Base-by-base conservation (phyloP, 2,113 vertebrate genomes). In the Panthera tigris region DNA sequence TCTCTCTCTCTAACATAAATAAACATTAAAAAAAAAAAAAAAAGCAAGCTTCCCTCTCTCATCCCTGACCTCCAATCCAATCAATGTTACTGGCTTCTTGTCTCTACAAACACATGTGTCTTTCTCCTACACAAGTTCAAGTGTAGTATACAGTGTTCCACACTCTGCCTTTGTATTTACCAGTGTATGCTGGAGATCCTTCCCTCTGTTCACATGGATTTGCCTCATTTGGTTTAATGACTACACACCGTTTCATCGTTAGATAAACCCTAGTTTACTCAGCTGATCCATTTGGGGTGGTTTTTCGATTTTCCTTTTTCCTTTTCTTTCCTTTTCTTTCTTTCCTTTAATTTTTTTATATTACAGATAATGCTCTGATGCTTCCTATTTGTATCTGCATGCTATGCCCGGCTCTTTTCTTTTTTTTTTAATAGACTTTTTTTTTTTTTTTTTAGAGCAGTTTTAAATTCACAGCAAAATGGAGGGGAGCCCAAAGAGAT, bases 391-490 rank as follows among this genome's bases (percentile, higher is more conserved):
- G 45, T 55, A 41, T 68, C 45, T 55, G 45, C 55, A 48, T 48
- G 21, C 55, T 39, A 48, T 89, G 31, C 52, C 31, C 31, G 2
- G 11, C 52, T 89, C 6, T 13, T 50, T 21, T 13, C n/a, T 31
- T 27, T 39, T 36, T 36, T 55, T 65, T 50, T 6, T n/a, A n/a
- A 68, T 29, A 57, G 36, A 41, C 36, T 89, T 39, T 89, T 39
- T 61, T 41, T 45, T 61, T 41, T 45, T 41, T 45, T 45, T 55
- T 88, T 71, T 29, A 57, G n/a, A 55, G n/a, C 7, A 31, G 15
- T 55, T 71, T 63, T 89, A 63, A 39, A 33, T 89, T n/a, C 21
- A 65, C n/a, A 48, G 71, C 27, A 63, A 89, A 89, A 89, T 15
- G 61, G 87, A 45, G 19, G 55, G 36, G 36, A 45, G 63, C 14